These are phyloP conservation scores for Cheilosia variabilis DNA, from an alignment of 2,888 invertebrate genomes.

Conservation along the genomic window DNA sequence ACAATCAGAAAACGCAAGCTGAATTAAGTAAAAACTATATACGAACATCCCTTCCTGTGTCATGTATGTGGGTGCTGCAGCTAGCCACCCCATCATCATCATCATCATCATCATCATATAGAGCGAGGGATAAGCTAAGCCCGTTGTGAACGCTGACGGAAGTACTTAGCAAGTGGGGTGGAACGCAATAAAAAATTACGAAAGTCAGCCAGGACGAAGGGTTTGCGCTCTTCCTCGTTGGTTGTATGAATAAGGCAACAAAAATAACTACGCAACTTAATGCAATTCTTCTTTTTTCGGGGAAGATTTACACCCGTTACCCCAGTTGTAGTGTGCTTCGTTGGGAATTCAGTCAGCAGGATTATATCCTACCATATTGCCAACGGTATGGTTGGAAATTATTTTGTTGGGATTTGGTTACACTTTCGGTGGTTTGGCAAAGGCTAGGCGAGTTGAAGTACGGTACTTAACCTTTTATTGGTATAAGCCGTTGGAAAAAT, in stretches of 20 bases:
- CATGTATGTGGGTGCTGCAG: slow-evolving; percentile 2
- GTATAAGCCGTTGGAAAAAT: slow-evolving; percentile 63
- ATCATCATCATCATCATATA: not conserved
- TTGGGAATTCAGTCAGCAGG: slow-evolving; percentile 51
- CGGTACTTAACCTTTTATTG: slow-evolving; percentile 74
- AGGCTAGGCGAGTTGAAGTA: slow-evolving; percentile 64
- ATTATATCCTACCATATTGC: slow-evolving; percentile 48
- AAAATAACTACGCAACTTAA: slow-evolving; percentile 68
- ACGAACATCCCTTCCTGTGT: slow-evolving; percentile 31
- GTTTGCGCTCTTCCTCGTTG: slow-evolving; percentile 4
- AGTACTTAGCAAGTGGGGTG: slow-evolving; percentile 75
- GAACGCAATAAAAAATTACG: slow-evolving; percentile 75
- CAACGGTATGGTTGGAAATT: slow-evolving; percentile 36
- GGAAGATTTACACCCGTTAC: slow-evolving; percentile 46
- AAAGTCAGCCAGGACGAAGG: slow-evolving; percentile 41
- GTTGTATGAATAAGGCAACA: slow-evolving; percentile 48
- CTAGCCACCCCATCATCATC: slow-evolving; percentile 15
- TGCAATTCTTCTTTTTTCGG: slow-evolving; percentile 50
- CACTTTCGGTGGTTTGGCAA: slow-evolving; percentile 24
- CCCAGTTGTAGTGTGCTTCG: slow-evolving; percentile 3
- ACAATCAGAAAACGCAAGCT: slow-evolving; percentile 54
- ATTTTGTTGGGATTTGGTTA: slow-evolving; percentile 63
- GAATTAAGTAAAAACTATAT: slow-evolving; percentile 56
- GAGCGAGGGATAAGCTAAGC: slow-evolving; percentile 63
- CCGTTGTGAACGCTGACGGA: slow-evolving; percentile 69